Evolutionary conservation across 2,797 vertebrate genomes (phyloP).

Genomic region (Bryconaethiops microstoma): DNA sequence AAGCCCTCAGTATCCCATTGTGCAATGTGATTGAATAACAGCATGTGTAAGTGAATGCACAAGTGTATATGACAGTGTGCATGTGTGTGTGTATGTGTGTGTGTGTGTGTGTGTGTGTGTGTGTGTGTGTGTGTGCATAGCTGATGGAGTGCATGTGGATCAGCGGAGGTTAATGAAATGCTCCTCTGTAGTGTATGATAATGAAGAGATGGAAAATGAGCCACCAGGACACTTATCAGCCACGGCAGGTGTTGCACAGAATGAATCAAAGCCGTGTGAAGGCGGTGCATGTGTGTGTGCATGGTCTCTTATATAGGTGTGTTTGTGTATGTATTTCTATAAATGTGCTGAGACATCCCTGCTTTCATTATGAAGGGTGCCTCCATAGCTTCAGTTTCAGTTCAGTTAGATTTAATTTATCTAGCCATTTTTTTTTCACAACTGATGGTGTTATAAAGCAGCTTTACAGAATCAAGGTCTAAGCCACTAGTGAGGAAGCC

Average conservation of each 20-base stretch:
- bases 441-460: too few relatives aligned
- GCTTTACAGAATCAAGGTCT: too few relatives aligned
- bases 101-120: not conserved
- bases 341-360: not conserved
- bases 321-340: not conserved
- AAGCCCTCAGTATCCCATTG: not conserved
- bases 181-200: slow-evolving; percentile 47
- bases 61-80: too few relatives aligned
- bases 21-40: slow-evolving; percentile 21
- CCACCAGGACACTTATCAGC: slow-evolving; percentile 41
- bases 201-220: slow-evolving; percentile 38
- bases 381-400: not conserved
- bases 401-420: too few relatives aligned
- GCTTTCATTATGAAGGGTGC: slow-evolving; percentile 1
- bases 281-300: not conserved
- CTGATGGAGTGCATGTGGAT: slow-evolving; percentile 39
- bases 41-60: not conserved
- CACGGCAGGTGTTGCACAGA: slow-evolving; percentile 50
- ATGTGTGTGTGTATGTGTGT: not conserved
- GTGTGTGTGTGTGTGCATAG: not conserved
- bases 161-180: slow-evolving; percentile 56
- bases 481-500: too few relatives aligned
- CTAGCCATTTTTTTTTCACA: too few relatives aligned
- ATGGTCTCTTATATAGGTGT: not conserved
- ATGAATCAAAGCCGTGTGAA: slow-evolving; percentile 42